Evolutionary conservation across 64 coral and sea anemone species (phyloP).

Genomic region (Dendrophyllia cribrosa): DNA sequence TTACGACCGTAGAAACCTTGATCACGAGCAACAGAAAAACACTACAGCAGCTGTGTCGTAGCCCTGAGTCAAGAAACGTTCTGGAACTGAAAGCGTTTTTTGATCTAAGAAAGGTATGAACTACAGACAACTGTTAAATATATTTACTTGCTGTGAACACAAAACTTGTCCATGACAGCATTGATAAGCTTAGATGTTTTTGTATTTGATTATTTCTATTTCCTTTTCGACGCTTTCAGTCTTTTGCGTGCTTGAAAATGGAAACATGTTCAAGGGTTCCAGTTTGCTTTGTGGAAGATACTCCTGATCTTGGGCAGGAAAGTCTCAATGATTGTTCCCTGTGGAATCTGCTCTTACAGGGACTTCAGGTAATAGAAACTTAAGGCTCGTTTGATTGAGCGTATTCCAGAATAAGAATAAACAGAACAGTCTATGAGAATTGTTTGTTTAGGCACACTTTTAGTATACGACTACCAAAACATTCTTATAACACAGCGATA

Average conservation of each 20-base stretch:
- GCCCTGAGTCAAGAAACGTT: not conserved
- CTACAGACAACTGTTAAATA: not conserved
- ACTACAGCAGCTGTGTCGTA: not conserved
- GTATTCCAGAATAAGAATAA: no score
- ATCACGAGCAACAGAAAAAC: not conserved
- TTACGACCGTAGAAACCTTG: not conserved
- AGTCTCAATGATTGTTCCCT: slow-evolving; percentile 17
- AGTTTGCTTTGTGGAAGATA: slow-evolving; percentile 40
- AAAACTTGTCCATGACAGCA: no score
- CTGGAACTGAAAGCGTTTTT: slow-evolving; percentile 33
- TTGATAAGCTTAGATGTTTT: not conserved
- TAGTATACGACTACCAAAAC: no score
- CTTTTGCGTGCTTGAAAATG: slow-evolving; percentile 26
- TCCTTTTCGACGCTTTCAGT: not conserved
- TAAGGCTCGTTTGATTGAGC: no score
- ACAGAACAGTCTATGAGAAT: no score
- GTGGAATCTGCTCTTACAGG: slow-evolving; percentile 8
- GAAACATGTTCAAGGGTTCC: slow-evolving; percentile 28
- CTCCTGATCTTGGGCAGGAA: slow-evolving; percentile 4
- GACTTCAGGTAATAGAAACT: slow-evolving; percentile 19
- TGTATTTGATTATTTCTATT: not conserved
- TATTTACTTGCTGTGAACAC: not conserved
- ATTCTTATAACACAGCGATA: no score
- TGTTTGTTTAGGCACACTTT: no score
- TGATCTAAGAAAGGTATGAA: slow-evolving; percentile 18